Conservation (phyloP, 2,888 invertebrate species). For the Pilophorus perplexus region DNA sequence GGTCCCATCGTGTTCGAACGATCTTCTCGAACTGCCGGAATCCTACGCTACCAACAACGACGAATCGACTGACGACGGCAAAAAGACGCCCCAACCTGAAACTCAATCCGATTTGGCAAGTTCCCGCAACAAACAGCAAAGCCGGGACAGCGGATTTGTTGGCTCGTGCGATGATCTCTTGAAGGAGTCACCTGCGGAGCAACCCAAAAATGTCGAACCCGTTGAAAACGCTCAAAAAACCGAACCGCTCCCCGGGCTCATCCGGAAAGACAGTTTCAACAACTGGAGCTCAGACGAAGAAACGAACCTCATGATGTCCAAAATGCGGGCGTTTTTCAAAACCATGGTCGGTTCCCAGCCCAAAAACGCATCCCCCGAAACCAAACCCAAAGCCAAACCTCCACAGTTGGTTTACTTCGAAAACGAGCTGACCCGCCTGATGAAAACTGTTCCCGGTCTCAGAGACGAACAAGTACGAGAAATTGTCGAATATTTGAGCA, state of each 20-base stretch:
- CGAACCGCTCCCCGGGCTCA: slow-evolving; percentile 58
- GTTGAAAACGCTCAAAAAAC: slow-evolving; percentile 40
- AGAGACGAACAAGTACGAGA: slow-evolving; percentile 86
- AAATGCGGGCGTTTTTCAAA: slow-evolving; percentile 89
- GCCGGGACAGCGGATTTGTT: slow-evolving; percentile 83
- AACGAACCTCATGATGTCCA: slow-evolving; percentile 92
- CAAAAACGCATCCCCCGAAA: slow-evolving; percentile 52
- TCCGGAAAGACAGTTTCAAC: slow-evolving; percentile 85
- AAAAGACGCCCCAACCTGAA: slow-evolving; percentile 67
- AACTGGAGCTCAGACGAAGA: slow-evolving; percentile 94
- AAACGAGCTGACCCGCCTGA: slow-evolving; percentile 80
- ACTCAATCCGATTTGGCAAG: slow-evolving; percentile 51
- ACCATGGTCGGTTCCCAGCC: slow-evolving; percentile 72
- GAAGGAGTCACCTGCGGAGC: slow-evolving; percentile 56
- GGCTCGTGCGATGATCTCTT: slow-evolving; percentile 84
- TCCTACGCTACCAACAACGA: slow-evolving; percentile 44
- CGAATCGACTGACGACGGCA: slow-evolving; percentile 64
- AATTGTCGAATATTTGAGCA: slow-evolving; percentile 87
- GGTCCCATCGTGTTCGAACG: slow-evolving; percentile 48
- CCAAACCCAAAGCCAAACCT: slow-evolving; percentile 65
- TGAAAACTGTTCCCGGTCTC: slow-evolving; percentile 91
- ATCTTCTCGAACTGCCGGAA: slow-evolving; percentile 48
- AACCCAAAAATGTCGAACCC: background rate
- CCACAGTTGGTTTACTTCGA: slow-evolving; percentile 86
- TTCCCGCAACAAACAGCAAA: slow-evolving; percentile 71